Evolutionary conservation across 2,888 invertebrate species (phyloP).

Genomic region (Pocota personata): DNA sequence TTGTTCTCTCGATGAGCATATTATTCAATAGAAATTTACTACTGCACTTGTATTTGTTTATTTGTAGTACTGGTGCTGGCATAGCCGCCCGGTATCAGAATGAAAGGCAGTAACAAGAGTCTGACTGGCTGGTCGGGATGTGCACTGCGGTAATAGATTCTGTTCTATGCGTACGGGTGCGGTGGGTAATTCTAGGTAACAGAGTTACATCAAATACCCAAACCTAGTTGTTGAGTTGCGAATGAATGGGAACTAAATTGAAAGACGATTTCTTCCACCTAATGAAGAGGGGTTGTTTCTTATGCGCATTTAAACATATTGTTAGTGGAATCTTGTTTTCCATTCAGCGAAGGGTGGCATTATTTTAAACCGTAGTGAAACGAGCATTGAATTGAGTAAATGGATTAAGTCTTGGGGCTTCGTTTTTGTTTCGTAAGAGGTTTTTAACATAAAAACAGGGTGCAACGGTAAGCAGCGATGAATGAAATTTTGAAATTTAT

Average conservation of each 20-base stretch:
- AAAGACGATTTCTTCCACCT: constrained; percentile 56
- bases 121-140: background rate
- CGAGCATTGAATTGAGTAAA: background rate
- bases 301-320: constrained; percentile 57
- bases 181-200: constrained; percentile 45
- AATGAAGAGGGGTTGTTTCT: constrained; percentile 44
- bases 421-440: background rate
- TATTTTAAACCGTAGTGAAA: constrained; percentile 5
- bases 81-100: background rate
- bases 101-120: background rate
- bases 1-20: constrained; percentile 75
- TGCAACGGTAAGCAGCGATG: no score
- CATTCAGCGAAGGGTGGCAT: constrained; percentile 6
- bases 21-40: constrained; percentile 70
- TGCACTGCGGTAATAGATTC: constrained; percentile 48
- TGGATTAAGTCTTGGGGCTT: background rate
- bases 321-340: constrained; percentile 36
- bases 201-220: constrained; percentile 16
- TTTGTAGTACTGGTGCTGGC: constrained; percentile 10
- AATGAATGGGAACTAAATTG: constrained; percentile 68
- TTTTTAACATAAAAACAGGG: no score
- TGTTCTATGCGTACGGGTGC: constrained; percentile 34
- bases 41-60: constrained; percentile 60
- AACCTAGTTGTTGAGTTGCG: constrained; percentile 2
- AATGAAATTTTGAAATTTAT: no score